Base-by-base conservation (phyloP, 2,113 vertebrate genomes). In the Oenanthe melanoleuca region DNA sequence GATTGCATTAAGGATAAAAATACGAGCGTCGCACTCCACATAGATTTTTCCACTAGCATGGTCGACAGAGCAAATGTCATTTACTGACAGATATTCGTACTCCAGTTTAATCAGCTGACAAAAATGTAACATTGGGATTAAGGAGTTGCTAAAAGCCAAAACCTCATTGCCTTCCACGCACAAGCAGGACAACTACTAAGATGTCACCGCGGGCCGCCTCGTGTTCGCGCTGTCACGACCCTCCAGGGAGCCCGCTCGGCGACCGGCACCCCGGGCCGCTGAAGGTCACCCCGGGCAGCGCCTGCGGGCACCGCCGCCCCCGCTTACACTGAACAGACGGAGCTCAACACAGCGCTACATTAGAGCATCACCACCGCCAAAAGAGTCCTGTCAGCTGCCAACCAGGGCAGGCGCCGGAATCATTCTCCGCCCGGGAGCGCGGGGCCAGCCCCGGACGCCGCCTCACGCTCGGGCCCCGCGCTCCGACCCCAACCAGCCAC, bases 251-350 rank as follows among this genome's bases (percentile, higher is more conserved):
- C 42, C n/a, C 37, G 5, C 3, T 5, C 11, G 18, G 4, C 0
- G 11, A 9, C 0, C 21, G 38, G 37, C 9, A 21, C 50, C 40
- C 8, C 8, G 26, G 44, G 75, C 86, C 26, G 53, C 63, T 77
- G 88, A 96, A 96, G 96, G 94, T 95, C 94, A 93, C 47, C 4
- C 4, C 9, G 37, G 52, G 67, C 75, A 64, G 21, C 55, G 49
- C 65, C 65, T 6, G 56, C 56, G 49, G 56, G 28, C 57, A 56
- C 44, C 28, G 12, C 52, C 44, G 3, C 38, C 38, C 59, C 56
- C 9, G 25, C 50, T 18, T 18, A 12, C 57, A 57, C 57, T 4
- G 7, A 56, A 31, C 1, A 61, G 3, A 34, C 17, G 9, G 66
- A 37, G 44, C 59, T 29, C 59, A 50, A 8, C 18, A 42, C 42